phyloP scores from a whole-genome alignment of 2,888 invertebrate genomes.

The Limenitis arthemis region DNA sequence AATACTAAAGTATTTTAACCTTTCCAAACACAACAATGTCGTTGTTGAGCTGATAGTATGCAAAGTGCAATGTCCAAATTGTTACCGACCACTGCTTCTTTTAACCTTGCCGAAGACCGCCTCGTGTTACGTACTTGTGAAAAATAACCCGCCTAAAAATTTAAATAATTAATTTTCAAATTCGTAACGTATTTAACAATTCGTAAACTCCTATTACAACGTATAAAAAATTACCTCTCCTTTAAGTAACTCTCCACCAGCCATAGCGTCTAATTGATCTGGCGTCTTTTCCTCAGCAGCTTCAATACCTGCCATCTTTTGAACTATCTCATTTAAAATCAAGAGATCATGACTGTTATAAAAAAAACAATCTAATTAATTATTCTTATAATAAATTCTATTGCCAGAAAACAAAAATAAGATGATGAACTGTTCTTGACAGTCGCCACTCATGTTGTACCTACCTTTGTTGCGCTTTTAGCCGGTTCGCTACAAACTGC shows the following conservation, averaged over 20 bases:
- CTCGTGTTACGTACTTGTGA: conserved; percentile 97
- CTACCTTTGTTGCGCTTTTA: conserved; percentile 95
- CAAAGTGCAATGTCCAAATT: conserved; percentile 95
- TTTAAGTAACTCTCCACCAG: conserved; percentile 95
- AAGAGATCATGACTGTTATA: conserved; percentile 85
- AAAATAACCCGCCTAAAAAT: conserved; percentile 92
- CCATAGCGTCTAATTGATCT: conserved; percentile 97
- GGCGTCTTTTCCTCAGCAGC: conserved; percentile 96
- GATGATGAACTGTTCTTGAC: no score
- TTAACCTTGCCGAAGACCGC: conserved; percentile 93
- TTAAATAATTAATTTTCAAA: neutral
- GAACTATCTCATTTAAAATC: conserved; percentile 96
- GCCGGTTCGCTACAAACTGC: conserved; percentile 97
- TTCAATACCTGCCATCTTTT: conserved; percentile 99
- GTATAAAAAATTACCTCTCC: conserved; percentile 79
- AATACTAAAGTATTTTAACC: conserved; percentile 45
- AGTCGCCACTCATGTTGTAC: no score
- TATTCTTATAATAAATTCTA: neutral
- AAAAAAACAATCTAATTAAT: conserved; percentile 4
- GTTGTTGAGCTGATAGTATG: conserved; percentile 96
- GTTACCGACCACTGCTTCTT: conserved; percentile 94
- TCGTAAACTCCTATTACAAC: no score
- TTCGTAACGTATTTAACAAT: neutral
- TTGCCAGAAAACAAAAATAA: neutral
- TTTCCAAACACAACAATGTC: conserved; percentile 90